These are phyloP conservation scores for Genyomyrus donnyi DNA, from an alignment of 2,113 vertebrate species.

Conservation along the genomic window DNA sequence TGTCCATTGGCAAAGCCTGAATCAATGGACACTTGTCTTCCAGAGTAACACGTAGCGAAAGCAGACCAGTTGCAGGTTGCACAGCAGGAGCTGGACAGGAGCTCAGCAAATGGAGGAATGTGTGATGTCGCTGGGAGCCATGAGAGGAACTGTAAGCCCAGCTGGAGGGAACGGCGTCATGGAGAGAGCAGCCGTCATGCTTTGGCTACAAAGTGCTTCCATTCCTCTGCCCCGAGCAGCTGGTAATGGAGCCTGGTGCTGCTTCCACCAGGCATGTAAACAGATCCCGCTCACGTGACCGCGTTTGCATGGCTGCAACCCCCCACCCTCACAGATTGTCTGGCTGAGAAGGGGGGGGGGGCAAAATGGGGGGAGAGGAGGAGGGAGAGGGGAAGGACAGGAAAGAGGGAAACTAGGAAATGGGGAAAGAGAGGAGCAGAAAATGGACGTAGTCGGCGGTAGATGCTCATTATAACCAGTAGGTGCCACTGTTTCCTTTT, in stretches of 20 bases:
- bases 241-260: constrained; percentile 35
- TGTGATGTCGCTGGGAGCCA: background rate
- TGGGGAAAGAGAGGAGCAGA: background rate
- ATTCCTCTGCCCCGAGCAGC: constrained; percentile 25
- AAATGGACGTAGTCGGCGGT: background rate
- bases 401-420: background rate
- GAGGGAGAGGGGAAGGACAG: background rate
- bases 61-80: background rate
- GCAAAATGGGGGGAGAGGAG: background rate
- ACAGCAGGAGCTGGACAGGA: background rate
- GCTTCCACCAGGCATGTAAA: constrained; percentile 49
- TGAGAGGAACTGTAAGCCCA: background rate
- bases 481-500: background rate
- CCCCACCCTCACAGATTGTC: constrained; percentile 13
- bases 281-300: background rate
- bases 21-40: background rate
- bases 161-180: background rate
- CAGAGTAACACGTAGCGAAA: background rate
- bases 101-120: background rate
- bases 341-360: background rate
- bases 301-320: background rate
- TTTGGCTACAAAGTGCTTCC: background rate
- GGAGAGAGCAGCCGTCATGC: background rate
- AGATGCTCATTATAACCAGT: background rate
- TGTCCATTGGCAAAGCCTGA: background rate